Percentiles rank a stretch among this genome's conserved stretches.
phyloP scores from a whole-genome alignment of 1,140 invertebrate genomes.

The Sitodiplosis mosellana region DNA sequence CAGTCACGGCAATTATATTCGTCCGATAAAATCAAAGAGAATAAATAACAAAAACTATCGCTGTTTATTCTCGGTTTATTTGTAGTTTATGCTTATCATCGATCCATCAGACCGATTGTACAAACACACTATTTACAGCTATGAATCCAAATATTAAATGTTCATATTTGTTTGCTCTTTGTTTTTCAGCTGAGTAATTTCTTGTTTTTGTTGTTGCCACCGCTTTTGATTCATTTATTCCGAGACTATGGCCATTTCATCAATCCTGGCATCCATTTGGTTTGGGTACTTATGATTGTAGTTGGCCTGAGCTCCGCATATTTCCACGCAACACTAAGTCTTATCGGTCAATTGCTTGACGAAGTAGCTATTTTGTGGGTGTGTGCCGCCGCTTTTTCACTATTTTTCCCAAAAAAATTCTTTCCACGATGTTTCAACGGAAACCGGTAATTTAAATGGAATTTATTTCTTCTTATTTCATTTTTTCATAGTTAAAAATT shows the following conservation, averaged over 20 bases:
- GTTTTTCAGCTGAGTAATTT: constrained; percentile 53
- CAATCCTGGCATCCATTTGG: constrained; percentile 52
- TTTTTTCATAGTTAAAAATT: constrained; percentile 8
- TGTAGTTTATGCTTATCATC: not conserved
- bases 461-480: no score
- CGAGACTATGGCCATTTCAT: constrained; percentile 52
- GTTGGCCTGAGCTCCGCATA: constrained; percentile 65
- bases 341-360: constrained; percentile 60
- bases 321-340: constrained; percentile 63
- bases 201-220: constrained; percentile 56
- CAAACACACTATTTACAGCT: constrained; percentile 1
- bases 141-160: not conserved
- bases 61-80: not conserved
- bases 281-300: constrained; percentile 57
- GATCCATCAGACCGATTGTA: constrained; percentile 2
- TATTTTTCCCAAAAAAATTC: constrained; percentile 50
- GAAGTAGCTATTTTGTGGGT: constrained; percentile 67
- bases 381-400: constrained; percentile 50
- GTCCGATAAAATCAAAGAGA: not conserved
- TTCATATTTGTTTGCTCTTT: constrained; percentile 1
- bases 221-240: constrained; percentile 54
- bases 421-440: constrained; percentile 44
- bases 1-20: not conserved
- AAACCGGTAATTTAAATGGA: constrained; percentile 31
- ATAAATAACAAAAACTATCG: no score